phyloP scores from a whole-genome alignment of 2,113 vertebrate genomes.

The Gymnocephalus cernua region DNA sequence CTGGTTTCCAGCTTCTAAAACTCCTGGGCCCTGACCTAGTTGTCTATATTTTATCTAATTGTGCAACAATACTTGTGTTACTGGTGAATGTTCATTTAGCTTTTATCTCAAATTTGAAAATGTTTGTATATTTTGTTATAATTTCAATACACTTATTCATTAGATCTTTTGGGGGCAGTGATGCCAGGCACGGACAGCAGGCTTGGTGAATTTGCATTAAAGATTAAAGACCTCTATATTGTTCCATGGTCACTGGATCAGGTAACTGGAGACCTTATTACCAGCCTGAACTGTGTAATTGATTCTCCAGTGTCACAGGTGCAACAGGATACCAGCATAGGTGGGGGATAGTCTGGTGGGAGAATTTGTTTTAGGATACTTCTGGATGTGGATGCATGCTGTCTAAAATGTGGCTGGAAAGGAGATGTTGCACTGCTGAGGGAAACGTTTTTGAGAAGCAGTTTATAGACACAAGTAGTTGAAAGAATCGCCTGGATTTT shows the following conservation, averaged over 20 bases:
- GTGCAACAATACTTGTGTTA: conserved; percentile 5
- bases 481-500: neutral
- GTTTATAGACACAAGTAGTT: neutral
- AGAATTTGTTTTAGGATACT: neutral
- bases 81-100: neutral
- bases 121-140: neutral
- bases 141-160: neutral
- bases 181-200: conserved; percentile 11
- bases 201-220: conserved; percentile 61
- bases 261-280: conserved; percentile 77
- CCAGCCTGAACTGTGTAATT: conserved; percentile 73
- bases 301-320: conserved; percentile 68
- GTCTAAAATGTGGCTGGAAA: neutral
- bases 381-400: conserved; percentile 3
- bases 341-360: conserved; percentile 10
- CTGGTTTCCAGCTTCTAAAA: neutral
- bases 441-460: neutral
- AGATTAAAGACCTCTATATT: conserved; percentile 69
- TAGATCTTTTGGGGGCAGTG: neutral
- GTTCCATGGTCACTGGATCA: conserved; percentile 63
- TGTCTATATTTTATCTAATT: neutral
- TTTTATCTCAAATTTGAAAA: neutral
- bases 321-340: conserved; percentile 60
- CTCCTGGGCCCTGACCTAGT: no score
- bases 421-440: neutral